Evolutionary conservation across 2,888 invertebrate genomes (phyloP), one percentile per base, ranked within the genome.

Genomic region (Coelogynopora nodosa): DNA sequence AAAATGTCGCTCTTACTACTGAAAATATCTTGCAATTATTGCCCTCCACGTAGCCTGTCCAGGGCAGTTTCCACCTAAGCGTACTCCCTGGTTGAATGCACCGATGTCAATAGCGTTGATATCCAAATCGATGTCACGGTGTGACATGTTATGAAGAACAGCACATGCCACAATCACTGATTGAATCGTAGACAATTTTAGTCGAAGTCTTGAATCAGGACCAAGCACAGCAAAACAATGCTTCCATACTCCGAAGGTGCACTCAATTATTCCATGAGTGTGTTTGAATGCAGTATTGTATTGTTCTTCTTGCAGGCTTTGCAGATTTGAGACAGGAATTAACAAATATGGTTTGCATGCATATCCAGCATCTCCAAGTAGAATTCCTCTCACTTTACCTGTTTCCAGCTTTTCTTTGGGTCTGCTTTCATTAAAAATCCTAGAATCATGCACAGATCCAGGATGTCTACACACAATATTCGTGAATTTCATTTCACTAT

Each of bases 121-220:
- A 49, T 49, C 49, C 18, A 49, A 49, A 49, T 49, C 49, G 49
- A n/a, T 18, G 49, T 49, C 49, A 49, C 49, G 49, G 49, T 18
- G 18, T 18, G 49, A 49, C 49, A 49, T 49, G n/a, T 80, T 80
- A 27, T n/a, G 80, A 80, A 80, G 80, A 26, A 80, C 80, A 27
- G 80, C 80, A 80, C 80, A 80, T 80, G 80, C 80, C 26, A 80
- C 80, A 26, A 80, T 80, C 80, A 80, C 80, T 2, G 80, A 27
- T n/a, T 26, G 23, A 26, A 27, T 80, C 29, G 80, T 27, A 80
- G 23, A 26, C 5, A 80, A 26, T 26, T 80, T 23, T 26, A 80
- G n/a, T 23, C 80, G 80, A 80, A 80, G 23, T 27, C 80, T 80
- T 5, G 26, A 26, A 80, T 80, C 29, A 5, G 80, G 80, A 27